Evolutionary conservation across 2,797 vertebrate species (phyloP).

Genomic region (Trematomus bernacchii): DNA sequence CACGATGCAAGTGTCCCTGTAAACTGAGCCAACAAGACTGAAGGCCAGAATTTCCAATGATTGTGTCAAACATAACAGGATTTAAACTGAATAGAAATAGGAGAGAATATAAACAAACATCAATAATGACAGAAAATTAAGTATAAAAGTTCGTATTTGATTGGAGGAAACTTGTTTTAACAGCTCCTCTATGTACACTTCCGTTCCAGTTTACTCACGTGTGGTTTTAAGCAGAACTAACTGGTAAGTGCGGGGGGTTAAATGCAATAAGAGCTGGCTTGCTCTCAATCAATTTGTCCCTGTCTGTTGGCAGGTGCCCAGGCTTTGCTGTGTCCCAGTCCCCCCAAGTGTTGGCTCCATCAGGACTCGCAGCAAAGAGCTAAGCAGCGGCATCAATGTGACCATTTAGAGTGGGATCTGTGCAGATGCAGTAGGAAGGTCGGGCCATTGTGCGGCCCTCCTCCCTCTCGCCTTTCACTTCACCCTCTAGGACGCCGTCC

Average conservation of each 20-base stretch:
- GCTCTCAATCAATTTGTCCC: slow-evolving; percentile 81
- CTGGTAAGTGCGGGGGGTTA: slow-evolving; percentile 61
- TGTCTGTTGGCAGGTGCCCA: slow-evolving; percentile 79
- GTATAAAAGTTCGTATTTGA: not conserved
- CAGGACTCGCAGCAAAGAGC: slow-evolving; percentile 74
- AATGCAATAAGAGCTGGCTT: slow-evolving; percentile 77
- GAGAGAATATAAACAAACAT: slow-evolving; percentile 27
- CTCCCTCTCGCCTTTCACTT: slow-evolving; percentile 73
- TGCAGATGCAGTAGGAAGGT: slow-evolving; percentile 83
- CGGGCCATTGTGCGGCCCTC: slow-evolving; percentile 73
- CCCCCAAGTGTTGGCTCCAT: slow-evolving; percentile 79
- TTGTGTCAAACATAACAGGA: slow-evolving; percentile 46
- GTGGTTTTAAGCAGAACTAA: slow-evolving; percentile 58
- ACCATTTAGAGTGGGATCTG: slow-evolving; percentile 80
- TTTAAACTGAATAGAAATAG: slow-evolving; percentile 46
- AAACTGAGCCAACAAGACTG: slow-evolving; percentile 61
- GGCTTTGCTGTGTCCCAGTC: slow-evolving; percentile 67
- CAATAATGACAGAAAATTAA: slow-evolving; percentile 6
- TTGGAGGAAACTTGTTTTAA: slow-evolving; percentile 19
- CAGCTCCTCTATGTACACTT: slow-evolving; percentile 15
- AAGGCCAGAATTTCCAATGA: slow-evolving; percentile 71
- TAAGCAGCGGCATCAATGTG: slow-evolving; percentile 81
- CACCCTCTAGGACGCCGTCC: slow-evolving; percentile 70
- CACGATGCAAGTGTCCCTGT: slow-evolving; percentile 55
- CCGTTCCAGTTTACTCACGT: slow-evolving; percentile 43